A percentile compares a stretch with the other conserved stretches of the same genome.
Evolutionary conservation across 2,797 vertebrate genomes (phyloP).

Genomic region (Oreochromis mossambicus): DNA sequence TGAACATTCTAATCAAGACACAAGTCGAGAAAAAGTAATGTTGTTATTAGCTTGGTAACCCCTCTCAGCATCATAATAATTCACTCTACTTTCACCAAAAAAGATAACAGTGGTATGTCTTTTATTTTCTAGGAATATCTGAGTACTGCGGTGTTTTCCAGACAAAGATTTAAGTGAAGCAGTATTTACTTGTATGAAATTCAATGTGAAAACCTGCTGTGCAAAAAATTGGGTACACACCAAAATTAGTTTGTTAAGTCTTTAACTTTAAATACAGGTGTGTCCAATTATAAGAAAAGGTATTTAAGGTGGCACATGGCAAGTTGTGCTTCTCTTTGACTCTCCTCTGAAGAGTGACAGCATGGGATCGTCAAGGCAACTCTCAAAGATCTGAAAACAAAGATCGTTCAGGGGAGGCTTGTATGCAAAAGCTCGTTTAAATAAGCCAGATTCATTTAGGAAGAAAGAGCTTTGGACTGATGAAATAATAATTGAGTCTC

Average conservation of each 20-base stretch:
- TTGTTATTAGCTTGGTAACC: neutral
- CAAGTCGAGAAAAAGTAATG: too few species aligned
- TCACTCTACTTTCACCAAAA: neutral
- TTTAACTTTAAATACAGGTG: neutral
- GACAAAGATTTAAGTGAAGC: neutral
- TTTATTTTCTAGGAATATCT: neutral
- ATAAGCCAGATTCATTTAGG: neutral
- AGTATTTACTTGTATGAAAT: neutral
- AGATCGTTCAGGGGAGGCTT: neutral
- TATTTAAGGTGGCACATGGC: neutral
- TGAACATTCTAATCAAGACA: too few species aligned
- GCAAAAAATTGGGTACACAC: fast-evolving
- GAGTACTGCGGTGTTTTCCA: neutral
- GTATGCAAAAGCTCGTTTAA: neutral
- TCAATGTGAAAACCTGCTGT: neutral
- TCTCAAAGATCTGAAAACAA: neutral
- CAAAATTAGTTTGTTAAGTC: conserved; percentile 1
- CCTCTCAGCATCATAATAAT: neutral
- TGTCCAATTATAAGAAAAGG: neutral
- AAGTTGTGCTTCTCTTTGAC: neutral
- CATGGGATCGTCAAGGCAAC: neutral
- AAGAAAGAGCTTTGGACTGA: neutral
- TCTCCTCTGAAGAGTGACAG: neutral
- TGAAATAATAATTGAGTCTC: neutral
- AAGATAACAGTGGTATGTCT: neutral